Conservation (phyloP, 23 tunicate species). For the Trididemnum clinides region DNA sequence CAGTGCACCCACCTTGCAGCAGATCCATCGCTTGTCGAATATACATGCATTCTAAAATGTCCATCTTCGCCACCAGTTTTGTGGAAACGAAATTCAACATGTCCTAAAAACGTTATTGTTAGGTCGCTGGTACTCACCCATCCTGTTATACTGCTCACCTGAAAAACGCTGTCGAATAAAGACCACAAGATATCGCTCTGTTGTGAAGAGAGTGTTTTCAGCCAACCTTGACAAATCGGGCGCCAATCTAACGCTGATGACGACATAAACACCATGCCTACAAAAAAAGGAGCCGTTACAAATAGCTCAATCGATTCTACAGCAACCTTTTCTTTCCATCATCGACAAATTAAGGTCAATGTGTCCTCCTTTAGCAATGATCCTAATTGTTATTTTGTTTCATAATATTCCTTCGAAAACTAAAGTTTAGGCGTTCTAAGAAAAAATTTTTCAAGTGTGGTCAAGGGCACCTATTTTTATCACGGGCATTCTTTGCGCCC, state of each 20-base stretch:
- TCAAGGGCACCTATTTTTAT: too few relatives aligned
- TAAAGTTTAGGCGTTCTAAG: too few relatives aligned
- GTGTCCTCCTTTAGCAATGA: neutral
- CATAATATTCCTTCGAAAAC: too few relatives aligned
- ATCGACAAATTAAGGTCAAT: too few relatives aligned
- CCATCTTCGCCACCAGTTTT: conserved; percentile 85
- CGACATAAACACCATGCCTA: conserved; percentile 91
- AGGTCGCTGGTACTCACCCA: neutral
- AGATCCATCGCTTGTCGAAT: conserved; percentile 79
- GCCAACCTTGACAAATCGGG: conserved; percentile 81
- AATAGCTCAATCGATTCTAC: too few relatives aligned
- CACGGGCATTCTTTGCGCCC: too few relatives aligned
- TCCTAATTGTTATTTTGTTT: too few relatives aligned
- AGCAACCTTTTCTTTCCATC: too few relatives aligned
- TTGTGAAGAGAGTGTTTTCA: conserved; percentile 56
- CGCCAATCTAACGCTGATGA: conserved; percentile 85
- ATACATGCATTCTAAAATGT: conserved; percentile 86
- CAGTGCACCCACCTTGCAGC: conserved; percentile 67
- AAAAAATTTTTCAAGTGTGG: too few relatives aligned
- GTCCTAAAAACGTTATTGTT: conserved; percentile 9
- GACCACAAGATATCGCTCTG: conserved; percentile 64
- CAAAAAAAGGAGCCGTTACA: neutral
- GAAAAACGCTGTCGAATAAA: conserved; percentile 67
- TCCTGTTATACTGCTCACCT: conserved; percentile 6
- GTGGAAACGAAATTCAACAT: conserved; percentile 61